phyloP scores from a whole-genome alignment of 2,888 invertebrate species.

The Tiliacea citrago region DNA sequence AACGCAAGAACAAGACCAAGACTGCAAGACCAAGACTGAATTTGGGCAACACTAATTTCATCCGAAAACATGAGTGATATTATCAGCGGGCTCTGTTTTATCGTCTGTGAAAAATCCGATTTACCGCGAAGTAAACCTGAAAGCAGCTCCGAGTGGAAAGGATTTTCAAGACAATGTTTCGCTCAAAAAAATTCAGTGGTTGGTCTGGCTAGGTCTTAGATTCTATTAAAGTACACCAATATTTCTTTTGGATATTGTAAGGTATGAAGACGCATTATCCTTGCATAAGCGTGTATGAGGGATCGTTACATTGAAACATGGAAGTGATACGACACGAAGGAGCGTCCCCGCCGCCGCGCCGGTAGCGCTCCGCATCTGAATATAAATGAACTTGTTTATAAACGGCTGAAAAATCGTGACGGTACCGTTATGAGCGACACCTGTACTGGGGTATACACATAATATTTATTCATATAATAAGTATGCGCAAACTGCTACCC shows the following conservation, averaged over 20 bases:
- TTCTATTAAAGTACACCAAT: slow-evolving; percentile 46
- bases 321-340: slow-evolving; percentile 68
- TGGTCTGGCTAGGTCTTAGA: slow-evolving; percentile 2
- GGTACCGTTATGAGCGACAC: slow-evolving; percentile 24
- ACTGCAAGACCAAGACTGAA: too few species aligned
- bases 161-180: slow-evolving; percentile 29
- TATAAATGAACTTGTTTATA: slow-evolving; percentile 73
- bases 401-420: slow-evolving; percentile 44
- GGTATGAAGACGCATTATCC: slow-evolving; percentile 59
- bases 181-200: background rate
- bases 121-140: slow-evolving; percentile 46
- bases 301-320: slow-evolving; percentile 74
- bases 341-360: slow-evolving; percentile 38
- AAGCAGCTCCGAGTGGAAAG: slow-evolving; percentile 18
- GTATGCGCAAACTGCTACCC: slow-evolving; percentile 35
- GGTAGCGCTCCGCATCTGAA: slow-evolving; percentile 62
- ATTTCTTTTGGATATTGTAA: slow-evolving; percentile 49
- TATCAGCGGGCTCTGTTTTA: slow-evolving; percentile 30
- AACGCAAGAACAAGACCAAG: too few species aligned
- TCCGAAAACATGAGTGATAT: slow-evolving; percentile 33
- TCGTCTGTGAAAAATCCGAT: slow-evolving; percentile 48
- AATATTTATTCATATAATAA: slow-evolving; percentile 38
- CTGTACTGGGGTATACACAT: slow-evolving; percentile 23
- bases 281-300: slow-evolving; percentile 54
- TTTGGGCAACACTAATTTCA: too few species aligned